Conservation (phyloP, 2,888 invertebrate species). For the Vannuccia rotundouncinata region DNA sequence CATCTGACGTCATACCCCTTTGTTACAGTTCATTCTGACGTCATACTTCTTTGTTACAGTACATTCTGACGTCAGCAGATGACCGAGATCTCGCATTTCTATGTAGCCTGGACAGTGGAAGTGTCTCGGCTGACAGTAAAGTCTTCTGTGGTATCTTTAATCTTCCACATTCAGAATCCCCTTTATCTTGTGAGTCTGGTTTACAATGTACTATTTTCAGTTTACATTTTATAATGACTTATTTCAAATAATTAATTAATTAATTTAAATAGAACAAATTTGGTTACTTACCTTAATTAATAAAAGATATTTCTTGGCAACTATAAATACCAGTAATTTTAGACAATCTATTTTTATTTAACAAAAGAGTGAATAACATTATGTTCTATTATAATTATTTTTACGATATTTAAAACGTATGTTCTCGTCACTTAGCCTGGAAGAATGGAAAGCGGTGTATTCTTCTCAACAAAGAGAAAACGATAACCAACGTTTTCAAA, state of each 20-base stretch:
- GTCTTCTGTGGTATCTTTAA: constrained; percentile 51
- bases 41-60: no score
- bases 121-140: constrained; percentile 44
- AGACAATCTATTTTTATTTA: no score
- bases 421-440: constrained; percentile 45
- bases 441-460: constrained; percentile 54
- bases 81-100: constrained; percentile 30
- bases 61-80: not conserved
- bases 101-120: constrained; percentile 41
- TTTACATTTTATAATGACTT: not conserved
- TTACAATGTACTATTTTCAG: not conserved
- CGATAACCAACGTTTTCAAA: constrained; percentile 53
- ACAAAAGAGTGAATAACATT: no score
- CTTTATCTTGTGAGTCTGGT: constrained; percentile 47
- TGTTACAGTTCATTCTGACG: no score
- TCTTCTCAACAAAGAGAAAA: constrained; percentile 54
- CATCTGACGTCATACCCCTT: no score
- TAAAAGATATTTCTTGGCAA: no score
- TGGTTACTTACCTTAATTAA: not conserved
- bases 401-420: not conserved
- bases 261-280: not conserved
- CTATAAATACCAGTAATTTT: no score
- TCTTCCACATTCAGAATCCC: constrained; percentile 50
- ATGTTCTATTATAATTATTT: no score
- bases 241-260: not conserved